Base-by-base conservation (phyloP, 2,797 vertebrate genomes). In the Pseudotriccus pelzelni region DNA sequence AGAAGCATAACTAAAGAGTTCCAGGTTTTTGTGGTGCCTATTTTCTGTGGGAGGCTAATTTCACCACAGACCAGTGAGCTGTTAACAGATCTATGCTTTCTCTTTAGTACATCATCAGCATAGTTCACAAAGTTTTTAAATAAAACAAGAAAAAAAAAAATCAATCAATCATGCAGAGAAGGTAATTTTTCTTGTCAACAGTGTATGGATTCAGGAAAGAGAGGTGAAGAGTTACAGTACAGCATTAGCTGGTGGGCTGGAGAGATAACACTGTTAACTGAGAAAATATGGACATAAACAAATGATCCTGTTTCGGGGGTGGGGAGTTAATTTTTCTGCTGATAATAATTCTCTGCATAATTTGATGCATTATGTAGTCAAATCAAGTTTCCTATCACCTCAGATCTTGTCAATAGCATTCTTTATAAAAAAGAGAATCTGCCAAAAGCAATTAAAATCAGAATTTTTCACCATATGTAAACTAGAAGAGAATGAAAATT, bases 101-200 rank as follows among this genome's bases (percentile, higher is more conserved):
- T 89, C 5, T 59, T 92, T 23, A 59, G 36, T 79, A 77, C 14
- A 84, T 20, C 1, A 5, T 58, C 70, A 92, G 34, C 67, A 73
- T 47, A 76, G 43, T 70, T 79, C 7, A 6, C 36, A 79, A 76
- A 58, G 10, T 39, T n/a, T 76, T 89, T 55, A 82, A 84, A 79
- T 62, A 76, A 73, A 84, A 12, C 2, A 56, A 60, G 67, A 30
- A 2, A 20, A 62, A 80, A 67, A 58, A 10, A 67, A 37, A 34
- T 36, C 24, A 52, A 90, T 55, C 81, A 89, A 78, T 24, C 25
- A 62, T 76, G 14, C 16, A 82, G 28, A 52, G 32, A 34, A 93
- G 28, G n/a, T 44, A 76, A 73, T 96, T 91, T 79, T 94, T 89
- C 72, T 55, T 94, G 47, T 89, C 63, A 92, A 47, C 22, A 30